Percentiles rank a stretch among this genome's conserved stretches.
phyloP scores from a whole-genome alignment of 2,797 vertebrate species.

The Premnoplex brunnescens region DNA sequence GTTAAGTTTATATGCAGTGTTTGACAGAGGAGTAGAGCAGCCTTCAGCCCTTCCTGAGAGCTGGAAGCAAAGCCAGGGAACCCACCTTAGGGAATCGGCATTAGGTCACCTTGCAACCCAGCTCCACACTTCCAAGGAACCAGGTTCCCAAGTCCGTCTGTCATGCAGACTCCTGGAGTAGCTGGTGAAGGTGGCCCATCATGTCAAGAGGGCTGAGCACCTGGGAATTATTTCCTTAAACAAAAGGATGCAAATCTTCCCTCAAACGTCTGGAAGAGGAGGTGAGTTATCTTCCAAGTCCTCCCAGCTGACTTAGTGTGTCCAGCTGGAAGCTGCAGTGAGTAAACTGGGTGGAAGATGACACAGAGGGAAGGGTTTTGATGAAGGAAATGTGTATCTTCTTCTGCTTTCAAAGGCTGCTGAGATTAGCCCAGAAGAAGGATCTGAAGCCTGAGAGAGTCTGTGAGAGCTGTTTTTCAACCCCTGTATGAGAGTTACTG shows the following conservation, averaged over 20 bases:
- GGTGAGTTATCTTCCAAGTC: neutral
- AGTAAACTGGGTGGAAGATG: neutral
- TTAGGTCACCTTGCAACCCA: neutral
- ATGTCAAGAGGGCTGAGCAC: neutral
- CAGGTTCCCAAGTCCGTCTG: neutral
- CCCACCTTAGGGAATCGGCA: neutral
- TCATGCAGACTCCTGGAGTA: neutral
- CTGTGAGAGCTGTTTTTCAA: neutral
- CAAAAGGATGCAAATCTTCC: neutral
- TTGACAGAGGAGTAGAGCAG: neutral
- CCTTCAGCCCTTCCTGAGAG: neutral
- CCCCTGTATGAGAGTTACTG: neutral
- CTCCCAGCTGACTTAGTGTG: neutral
- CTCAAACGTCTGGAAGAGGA: neutral
- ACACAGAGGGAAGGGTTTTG: neutral
- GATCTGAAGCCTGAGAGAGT: neutral
- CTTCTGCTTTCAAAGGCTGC: neutral
- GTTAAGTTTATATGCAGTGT: neutral
- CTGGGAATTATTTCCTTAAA: neutral
- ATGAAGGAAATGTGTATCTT: neutral
- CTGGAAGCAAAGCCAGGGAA: neutral
- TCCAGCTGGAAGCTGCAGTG: neutral
- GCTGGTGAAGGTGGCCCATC: neutral
- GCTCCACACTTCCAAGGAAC: accelerated
- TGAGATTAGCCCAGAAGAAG: neutral